Percentiles rank a stretch among this genome's conserved stretches.
phyloP scores from a whole-genome alignment of 2,797 vertebrate genomes.

The Hippoglossus hippoglossus region DNA sequence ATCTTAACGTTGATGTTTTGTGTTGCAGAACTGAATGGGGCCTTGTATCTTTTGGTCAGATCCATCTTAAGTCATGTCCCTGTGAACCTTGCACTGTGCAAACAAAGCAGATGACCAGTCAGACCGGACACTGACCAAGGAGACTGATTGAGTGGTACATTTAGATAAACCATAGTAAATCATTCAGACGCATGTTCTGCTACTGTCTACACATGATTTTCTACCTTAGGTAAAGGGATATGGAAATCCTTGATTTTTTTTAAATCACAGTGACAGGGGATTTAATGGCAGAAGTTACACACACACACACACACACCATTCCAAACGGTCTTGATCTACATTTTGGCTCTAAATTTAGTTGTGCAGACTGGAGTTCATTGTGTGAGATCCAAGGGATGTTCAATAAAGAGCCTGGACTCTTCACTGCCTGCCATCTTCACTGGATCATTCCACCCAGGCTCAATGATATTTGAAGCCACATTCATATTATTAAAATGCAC shows the following conservation, averaged over 20 bases:
- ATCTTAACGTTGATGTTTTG: background rate
- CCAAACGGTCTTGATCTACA: too few species aligned
- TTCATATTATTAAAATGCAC: background rate
- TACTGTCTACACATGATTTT: background rate
- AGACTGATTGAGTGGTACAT: background rate
- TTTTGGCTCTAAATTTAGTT: too few species aligned
- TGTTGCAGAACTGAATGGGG: background rate
- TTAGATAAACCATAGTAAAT: background rate
- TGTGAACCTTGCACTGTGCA: background rate
- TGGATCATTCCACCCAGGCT: too few species aligned
- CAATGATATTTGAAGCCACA: background rate
- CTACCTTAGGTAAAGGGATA: background rate
- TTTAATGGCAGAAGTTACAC: conserved; percentile 36
- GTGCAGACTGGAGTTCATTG: too few species aligned
- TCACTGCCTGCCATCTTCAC: too few species aligned
- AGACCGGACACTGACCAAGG: background rate
- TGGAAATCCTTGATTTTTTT: conserved; percentile 16
- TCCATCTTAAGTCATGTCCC: background rate
- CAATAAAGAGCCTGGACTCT: too few species aligned
- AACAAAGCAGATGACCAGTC: background rate
- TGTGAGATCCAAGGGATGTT: too few species aligned
- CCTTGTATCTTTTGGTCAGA: background rate
- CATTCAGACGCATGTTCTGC: background rate
- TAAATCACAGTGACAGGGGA: conserved; percentile 17
- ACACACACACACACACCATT: too few species aligned